Conservation (phyloP, 2,797 vertebrate genomes). For the Graptemys geographica region DNA sequence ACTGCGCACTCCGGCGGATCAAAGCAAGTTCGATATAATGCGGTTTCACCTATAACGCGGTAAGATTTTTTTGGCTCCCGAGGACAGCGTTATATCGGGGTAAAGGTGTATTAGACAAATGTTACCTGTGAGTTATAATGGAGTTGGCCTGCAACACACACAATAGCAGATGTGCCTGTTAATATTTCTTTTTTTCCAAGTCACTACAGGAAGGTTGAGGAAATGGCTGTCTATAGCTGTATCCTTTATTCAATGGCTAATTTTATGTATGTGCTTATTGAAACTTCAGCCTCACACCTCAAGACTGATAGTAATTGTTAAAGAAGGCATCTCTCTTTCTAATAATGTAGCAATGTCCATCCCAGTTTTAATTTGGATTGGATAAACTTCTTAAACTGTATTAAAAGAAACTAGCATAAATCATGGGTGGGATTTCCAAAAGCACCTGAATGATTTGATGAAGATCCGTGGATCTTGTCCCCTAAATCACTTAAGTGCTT, state of each 20-base stretch:
- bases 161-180: background rate
- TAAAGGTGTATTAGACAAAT: background rate
- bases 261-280: background rate
- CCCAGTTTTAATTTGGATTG: background rate
- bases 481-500: no score
- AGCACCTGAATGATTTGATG: background rate
- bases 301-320: background rate
- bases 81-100: no score
- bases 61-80: no score
- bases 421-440: background rate
- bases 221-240: background rate
- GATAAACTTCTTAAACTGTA: background rate
- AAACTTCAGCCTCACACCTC: constrained; percentile 27
- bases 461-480: no score
- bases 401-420: background rate
- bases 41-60: no score
- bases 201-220: background rate
- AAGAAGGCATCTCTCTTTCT: background rate
- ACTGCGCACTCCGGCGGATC: no score
- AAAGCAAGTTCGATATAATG: no score
- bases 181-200: background rate
- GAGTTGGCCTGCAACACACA: background rate
- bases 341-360: background rate
- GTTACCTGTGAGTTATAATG: background rate
- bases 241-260: background rate